phyloP scores from a whole-genome alignment of 2,888 invertebrate species.

The Unio pictorum region DNA sequence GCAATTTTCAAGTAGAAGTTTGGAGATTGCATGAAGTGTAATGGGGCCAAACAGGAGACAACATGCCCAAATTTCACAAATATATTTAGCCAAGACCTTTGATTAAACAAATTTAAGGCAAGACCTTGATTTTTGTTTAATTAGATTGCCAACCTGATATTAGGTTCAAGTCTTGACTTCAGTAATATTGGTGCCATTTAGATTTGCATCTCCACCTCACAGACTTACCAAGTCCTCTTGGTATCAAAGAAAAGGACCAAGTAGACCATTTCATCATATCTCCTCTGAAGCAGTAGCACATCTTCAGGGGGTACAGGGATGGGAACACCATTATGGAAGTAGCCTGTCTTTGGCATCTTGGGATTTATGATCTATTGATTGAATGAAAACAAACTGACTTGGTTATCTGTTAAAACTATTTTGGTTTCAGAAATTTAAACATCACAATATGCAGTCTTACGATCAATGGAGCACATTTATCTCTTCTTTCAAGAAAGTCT shows the following conservation, averaged over 20 bases:
- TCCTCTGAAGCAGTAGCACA: slow-evolving; percentile 83
- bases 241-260: slow-evolving; percentile 95
- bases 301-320: slow-evolving; percentile 94
- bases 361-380: slow-evolving; percentile 86
- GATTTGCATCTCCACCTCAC: not conserved
- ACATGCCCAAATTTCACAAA: no score
- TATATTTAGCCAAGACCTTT: no score
- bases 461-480: not conserved
- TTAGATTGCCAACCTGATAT: no score
- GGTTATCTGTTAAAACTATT: not conserved
- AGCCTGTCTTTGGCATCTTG: slow-evolving; percentile 89
- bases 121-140: no score
- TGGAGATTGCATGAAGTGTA: no score
- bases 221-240: slow-evolving; percentile 87
- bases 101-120: no score
- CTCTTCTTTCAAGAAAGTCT: not conserved
- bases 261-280: slow-evolving; percentile 87
- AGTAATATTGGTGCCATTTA: no score
- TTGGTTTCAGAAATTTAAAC: not conserved
- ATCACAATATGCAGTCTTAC: not conserved
- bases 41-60: no score
- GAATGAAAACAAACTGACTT: slow-evolving; percentile 4
- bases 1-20: no score
- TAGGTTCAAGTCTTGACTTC: no score
- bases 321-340: slow-evolving; percentile 93